phyloP scores from a whole-genome alignment of 2,797 vertebrate genomes.

The Hydrolagus colliei region DNA sequence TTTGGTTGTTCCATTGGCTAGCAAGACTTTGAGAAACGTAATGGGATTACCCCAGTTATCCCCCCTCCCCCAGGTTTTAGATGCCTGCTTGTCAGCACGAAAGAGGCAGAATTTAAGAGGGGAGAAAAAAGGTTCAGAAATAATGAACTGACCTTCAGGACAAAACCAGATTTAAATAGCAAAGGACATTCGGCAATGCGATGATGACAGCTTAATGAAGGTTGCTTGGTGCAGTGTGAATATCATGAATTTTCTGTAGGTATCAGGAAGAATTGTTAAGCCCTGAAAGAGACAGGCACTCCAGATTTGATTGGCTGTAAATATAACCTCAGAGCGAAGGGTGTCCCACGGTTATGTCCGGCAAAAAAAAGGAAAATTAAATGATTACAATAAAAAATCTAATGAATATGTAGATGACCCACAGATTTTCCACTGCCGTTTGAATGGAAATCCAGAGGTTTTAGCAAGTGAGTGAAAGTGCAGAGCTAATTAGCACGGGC shows the following conservation, averaged over 20 bases:
- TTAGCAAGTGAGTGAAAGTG: neutral
- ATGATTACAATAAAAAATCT: neutral
- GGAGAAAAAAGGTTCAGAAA: neutral
- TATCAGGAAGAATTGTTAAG: neutral
- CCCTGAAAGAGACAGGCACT: neutral
- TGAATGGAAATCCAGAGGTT: neutral
- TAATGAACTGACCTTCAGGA: neutral
- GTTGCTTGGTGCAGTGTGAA: neutral
- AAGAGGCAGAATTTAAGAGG: neutral
- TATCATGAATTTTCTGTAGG: neutral
- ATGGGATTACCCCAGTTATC: neutral
- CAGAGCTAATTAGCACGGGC: slow-evolving; percentile 24
- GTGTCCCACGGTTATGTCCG: neutral
- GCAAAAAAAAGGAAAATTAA: neutral
- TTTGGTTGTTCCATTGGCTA: neutral
- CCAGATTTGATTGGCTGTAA: neutral
- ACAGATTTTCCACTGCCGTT: neutral
- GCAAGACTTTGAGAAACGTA: neutral
- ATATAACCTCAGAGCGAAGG: neutral
- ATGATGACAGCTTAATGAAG: neutral
- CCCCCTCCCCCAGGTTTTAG: neutral
- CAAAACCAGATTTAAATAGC: neutral
- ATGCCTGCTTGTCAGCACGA: neutral
- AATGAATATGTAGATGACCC: neutral
- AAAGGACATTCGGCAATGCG: neutral